Percentiles rank a stretch among this genome's conserved stretches.
phyloP scores from a whole-genome alignment of 2,888 invertebrate genomes.

The Cistogaster globosa region DNA sequence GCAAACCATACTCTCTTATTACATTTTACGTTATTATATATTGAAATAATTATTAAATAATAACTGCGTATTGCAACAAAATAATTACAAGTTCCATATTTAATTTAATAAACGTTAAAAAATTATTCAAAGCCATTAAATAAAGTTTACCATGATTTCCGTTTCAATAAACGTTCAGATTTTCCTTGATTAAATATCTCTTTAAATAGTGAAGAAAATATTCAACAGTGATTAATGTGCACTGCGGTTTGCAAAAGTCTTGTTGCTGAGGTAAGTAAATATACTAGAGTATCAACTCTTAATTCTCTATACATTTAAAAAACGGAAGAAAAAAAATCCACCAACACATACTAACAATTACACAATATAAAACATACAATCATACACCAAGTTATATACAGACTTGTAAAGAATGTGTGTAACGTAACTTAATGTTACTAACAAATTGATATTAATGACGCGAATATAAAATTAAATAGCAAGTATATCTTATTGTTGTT shows the following conservation, averaged over 20 bases:
- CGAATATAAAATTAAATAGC: conserved; percentile 62
- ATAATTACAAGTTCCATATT: conserved; percentile 41
- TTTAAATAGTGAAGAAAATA: conserved; percentile 18
- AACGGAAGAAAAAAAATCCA: background rate
- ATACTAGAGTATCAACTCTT: conserved; percentile 45
- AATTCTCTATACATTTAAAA: background rate
- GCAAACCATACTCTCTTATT: no score
- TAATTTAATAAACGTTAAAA: conserved; percentile 57
- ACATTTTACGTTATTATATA: background rate
- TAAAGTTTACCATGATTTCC: conserved; percentile 52
- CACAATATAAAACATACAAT: conserved; percentile 5
- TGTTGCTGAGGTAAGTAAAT: conserved; percentile 62
- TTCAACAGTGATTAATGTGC: conserved; percentile 67
- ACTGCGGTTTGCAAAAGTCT: conserved; percentile 62
- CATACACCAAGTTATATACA: background rate
- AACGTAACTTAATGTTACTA: conserved; percentile 58
- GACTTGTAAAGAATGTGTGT: conserved; percentile 13
- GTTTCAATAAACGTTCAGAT: background rate
- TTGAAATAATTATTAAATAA: conserved; percentile 22
- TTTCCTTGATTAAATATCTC: background rate
- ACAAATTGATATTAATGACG: conserved; percentile 71
- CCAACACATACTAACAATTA: conserved; percentile 2
- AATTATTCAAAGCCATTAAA: conserved; percentile 51
- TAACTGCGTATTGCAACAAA: conserved; percentile 38
- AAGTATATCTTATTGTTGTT: conserved; percentile 20